These are phyloP conservation scores for Diarsia dahlii DNA, from an alignment of 2,888 invertebrate genomes.

Conservation along the genomic window DNA sequence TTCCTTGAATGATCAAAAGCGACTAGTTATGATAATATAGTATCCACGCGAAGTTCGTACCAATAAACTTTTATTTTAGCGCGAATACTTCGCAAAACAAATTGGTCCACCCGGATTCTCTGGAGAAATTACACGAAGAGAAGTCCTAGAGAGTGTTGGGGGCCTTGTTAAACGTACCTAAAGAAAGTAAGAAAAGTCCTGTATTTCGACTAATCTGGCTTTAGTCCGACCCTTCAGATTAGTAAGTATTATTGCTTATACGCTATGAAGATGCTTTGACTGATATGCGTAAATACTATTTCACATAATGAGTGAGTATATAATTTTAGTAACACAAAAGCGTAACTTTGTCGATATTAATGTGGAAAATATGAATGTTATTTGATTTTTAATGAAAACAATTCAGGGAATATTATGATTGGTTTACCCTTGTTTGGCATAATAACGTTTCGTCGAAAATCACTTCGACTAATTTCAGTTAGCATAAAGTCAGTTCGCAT, in stretches of 20 bases:
- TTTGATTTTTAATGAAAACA: slow-evolving; percentile 12
- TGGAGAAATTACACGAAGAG: slow-evolving; percentile 60
- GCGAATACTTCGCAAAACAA: slow-evolving; percentile 34
- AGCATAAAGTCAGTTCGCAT: too few species aligned
- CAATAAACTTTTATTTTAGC: slow-evolving; percentile 39
- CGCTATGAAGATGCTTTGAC: slow-evolving; percentile 1
- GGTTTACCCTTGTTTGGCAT: too few species aligned
- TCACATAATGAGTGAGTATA: neutral
- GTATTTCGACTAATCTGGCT: slow-evolving; percentile 24
- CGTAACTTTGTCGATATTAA: neutral
- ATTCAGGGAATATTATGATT: slow-evolving; percentile 3
- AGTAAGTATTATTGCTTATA: slow-evolving; percentile 9
- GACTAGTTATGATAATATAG: neutral
- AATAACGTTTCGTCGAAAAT: too few species aligned
- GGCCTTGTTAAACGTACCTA: slow-evolving; percentile 31
- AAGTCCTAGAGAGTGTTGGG: slow-evolving; percentile 35
- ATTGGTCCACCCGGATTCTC: slow-evolving; percentile 51
- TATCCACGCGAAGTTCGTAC: neutral
- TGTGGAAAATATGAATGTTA: slow-evolving; percentile 4
- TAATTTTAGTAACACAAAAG: slow-evolving; percentile 3
- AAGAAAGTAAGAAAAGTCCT: slow-evolving; percentile 43
- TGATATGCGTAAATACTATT: neutral
- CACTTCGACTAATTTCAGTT: too few species aligned
- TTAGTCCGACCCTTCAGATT: neutral
- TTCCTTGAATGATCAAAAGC: neutral